Conservation (phyloP, 2,113 vertebrate genomes). For the Odobenus rosmarus region DNA sequence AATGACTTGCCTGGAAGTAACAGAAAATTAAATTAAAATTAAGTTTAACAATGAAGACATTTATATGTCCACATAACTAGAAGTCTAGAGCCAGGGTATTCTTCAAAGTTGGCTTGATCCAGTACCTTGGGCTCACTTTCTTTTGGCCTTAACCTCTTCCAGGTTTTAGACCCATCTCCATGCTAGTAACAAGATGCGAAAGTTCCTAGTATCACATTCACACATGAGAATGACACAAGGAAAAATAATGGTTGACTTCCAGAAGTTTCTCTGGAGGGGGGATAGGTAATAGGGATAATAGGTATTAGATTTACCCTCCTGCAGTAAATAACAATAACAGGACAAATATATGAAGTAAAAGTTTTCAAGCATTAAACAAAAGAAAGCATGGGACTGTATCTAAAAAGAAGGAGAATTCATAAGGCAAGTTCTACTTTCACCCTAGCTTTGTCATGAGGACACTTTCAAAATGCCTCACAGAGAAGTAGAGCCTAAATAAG, state of each 20-base stretch:
- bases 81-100: neutral
- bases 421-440: neutral
- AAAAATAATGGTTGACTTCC: neutral
- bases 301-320: neutral
- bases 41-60: neutral
- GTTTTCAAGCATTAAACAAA: neutral
- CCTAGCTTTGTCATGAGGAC: neutral
- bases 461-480: neutral
- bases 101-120: neutral
- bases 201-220: neutral
- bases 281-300: neutral
- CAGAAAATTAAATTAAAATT: slow-evolving; percentile 11
- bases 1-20: neutral
- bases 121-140: neutral
- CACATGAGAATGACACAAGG: neutral
- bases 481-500: neutral
- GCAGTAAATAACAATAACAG: neutral
- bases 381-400: neutral
- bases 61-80: neutral
- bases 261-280: neutral
- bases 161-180: neutral
- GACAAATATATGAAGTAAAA: neutral
- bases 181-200: neutral
- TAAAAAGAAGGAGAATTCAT: neutral
- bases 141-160: neutral